Percentiles rank a stretch among this genome's conserved stretches.
Conservation (phyloP, 2,797 vertebrate species). For the Australoheros facetus region DNA sequence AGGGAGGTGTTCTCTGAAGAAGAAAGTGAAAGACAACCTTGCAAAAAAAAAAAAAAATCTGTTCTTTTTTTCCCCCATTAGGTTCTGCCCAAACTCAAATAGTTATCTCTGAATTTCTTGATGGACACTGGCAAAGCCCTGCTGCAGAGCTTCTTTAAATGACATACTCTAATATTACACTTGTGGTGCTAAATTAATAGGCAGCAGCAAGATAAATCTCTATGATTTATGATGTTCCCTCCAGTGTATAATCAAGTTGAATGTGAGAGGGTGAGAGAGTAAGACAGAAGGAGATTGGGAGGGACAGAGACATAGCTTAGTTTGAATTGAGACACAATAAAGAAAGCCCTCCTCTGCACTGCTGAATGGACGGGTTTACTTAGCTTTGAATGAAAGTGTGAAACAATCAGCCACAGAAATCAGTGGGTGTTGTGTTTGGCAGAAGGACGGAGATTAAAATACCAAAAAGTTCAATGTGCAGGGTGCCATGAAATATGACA, state of each 20-base stretch:
- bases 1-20: background rate
- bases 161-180: slow-evolving; percentile 72
- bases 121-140: slow-evolving; percentile 28
- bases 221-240: slow-evolving; percentile 78
- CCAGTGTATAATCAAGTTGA: slow-evolving; percentile 76
- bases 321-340: slow-evolving; percentile 51
- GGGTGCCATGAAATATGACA: slow-evolving; percentile 48
- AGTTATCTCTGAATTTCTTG: slow-evolving; percentile 47
- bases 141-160: slow-evolving; percentile 71
- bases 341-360: slow-evolving; percentile 44
- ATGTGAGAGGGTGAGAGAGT: slow-evolving; percentile 43
- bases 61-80: background rate
- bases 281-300: slow-evolving; percentile 36
- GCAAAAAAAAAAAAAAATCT: slow-evolving; percentile 2
- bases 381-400: slow-evolving; percentile 51
- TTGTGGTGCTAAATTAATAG: slow-evolving; percentile 81
- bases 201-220: slow-evolving; percentile 75
- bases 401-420: slow-evolving; percentile 57
- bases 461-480: slow-evolving; percentile 60
- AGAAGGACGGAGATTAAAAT: slow-evolving; percentile 65
- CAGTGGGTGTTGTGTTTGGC: slow-evolving; percentile 54
- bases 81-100: slow-evolving; percentile 38
- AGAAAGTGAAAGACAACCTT: slow-evolving; percentile 6
- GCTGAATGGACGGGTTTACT: slow-evolving; percentile 49
- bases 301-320: slow-evolving; percentile 38